Conservation (phyloP, 1,140 invertebrate species). For the Telenomus remus region DNA sequence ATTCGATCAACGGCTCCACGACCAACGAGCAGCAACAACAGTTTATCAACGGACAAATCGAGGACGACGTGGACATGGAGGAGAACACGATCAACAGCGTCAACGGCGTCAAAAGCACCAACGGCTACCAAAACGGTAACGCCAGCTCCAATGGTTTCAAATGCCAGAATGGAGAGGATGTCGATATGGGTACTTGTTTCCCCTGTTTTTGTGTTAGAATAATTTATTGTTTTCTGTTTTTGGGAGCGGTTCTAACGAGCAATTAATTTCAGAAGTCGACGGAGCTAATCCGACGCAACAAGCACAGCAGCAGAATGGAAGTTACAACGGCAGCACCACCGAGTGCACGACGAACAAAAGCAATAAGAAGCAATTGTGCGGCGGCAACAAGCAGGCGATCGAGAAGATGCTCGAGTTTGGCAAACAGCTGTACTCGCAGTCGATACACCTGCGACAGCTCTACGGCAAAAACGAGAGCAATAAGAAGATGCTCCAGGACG, state of each 20-base stretch:
- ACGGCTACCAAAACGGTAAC: slow-evolving; percentile 83
- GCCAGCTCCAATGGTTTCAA: slow-evolving; percentile 71
- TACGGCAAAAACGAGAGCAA: slow-evolving; percentile 90
- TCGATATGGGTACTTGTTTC: slow-evolving; percentile 78
- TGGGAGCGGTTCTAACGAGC: neutral
- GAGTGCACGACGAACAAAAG: slow-evolving; percentile 64
- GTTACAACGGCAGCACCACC: slow-evolving; percentile 55
- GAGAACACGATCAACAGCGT: slow-evolving; percentile 64
- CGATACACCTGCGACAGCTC: slow-evolving; percentile 87
- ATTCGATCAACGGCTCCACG: slow-evolving; percentile 67
- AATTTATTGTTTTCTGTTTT: slow-evolving; percentile 13
- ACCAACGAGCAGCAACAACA: slow-evolving; percentile 67
- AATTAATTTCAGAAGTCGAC: slow-evolving; percentile 70
- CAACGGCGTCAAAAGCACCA: slow-evolving; percentile 70
- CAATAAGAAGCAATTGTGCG: slow-evolving; percentile 80
- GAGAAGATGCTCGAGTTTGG: slow-evolving; percentile 96
- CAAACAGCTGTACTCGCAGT: slow-evolving; percentile 93
- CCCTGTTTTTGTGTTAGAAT: slow-evolving; percentile 18
- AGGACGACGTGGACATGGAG: slow-evolving; percentile 75
- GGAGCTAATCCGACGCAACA: slow-evolving; percentile 64
- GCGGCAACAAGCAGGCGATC: slow-evolving; percentile 88
- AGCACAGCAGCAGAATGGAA: slow-evolving; percentile 62
- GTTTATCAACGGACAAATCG: slow-evolving; percentile 71
- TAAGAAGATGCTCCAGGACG: slow-evolving; percentile 96
- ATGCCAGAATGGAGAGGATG: slow-evolving; percentile 77